These are phyloP conservation scores for Villa cingulata DNA, from an alignment of 2,888 invertebrate genomes.

Conservation along the genomic window DNA sequence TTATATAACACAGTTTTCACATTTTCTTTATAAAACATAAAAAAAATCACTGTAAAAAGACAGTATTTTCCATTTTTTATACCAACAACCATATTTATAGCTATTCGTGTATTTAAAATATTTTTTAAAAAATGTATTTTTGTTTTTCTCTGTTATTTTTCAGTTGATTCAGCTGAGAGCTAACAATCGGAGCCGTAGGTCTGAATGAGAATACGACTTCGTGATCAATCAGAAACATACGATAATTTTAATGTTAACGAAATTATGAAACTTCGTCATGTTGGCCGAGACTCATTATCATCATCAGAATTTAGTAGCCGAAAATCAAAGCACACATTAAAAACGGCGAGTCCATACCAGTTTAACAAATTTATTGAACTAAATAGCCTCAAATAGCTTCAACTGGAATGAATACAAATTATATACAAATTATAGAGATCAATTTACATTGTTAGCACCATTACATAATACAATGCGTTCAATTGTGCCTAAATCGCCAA, in stretches of 20 bases:
- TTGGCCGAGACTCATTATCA: slow-evolving; percentile 30
- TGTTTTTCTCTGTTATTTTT: slow-evolving; percentile 5
- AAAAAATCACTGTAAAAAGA: too few species aligned
- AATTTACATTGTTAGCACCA: slow-evolving; percentile 21
- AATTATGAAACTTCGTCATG: slow-evolving; percentile 28
- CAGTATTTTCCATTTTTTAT: too few species aligned
- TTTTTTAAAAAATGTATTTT: not conserved
- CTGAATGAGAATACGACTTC: slow-evolving; percentile 34
- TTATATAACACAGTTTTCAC: too few species aligned
- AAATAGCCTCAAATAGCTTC: slow-evolving; percentile 37
- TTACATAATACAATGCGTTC: slow-evolving; percentile 2
- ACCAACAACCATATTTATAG: too few species aligned
- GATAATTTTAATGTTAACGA: slow-evolving; percentile 32
- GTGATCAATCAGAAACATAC: slow-evolving; percentile 33
- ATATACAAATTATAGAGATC: slow-evolving; percentile 22
- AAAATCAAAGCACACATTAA: slow-evolving; percentile 31
- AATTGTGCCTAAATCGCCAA: slow-evolving; percentile 1
- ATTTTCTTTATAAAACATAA: too few species aligned
- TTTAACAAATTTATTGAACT: slow-evolving; percentile 35
- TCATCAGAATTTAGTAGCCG: slow-evolving; percentile 35
- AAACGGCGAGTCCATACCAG: slow-evolving; percentile 36
- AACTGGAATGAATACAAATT: slow-evolving; percentile 32
- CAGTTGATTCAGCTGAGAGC: slow-evolving; percentile 33
- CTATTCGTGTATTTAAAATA: not conserved
- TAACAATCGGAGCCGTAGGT: slow-evolving; percentile 34